Conservation (phyloP, 2,888 invertebrate species). For the Drosophila paramelanica region DNA sequence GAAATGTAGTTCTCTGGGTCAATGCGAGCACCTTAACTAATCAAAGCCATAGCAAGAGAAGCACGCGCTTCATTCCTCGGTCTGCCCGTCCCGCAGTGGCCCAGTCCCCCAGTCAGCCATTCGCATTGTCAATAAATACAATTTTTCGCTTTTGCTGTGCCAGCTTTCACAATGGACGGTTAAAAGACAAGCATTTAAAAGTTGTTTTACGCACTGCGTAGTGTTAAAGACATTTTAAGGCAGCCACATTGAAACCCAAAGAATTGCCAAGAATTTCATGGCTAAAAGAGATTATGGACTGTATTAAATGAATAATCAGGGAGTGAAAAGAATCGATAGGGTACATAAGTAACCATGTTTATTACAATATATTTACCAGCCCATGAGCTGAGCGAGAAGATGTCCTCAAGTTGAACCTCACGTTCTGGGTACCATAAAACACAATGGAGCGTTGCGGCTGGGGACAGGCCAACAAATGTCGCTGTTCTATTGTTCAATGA, state of each 20-base stretch:
- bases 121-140: conserved; percentile 56
- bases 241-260: conserved; percentile 45
- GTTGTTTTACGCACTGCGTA: conserved; percentile 47
- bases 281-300: conserved; percentile 36
- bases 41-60: conserved; percentile 52
- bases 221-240: conserved; percentile 32
- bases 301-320: conserved; percentile 56
- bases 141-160: conserved; percentile 55
- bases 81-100: conserved; percentile 11
- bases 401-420: conserved; percentile 67
- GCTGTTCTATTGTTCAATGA: conserved; percentile 72
- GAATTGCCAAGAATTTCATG: conserved; percentile 36
- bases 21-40: conserved; percentile 76
- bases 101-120: conserved; percentile 20
- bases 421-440: conserved; percentile 72
- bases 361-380: conserved; percentile 33
- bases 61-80: conserved; percentile 16
- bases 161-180: conserved; percentile 61
- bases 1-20: conserved; percentile 78
- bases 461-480: conserved; percentile 44
- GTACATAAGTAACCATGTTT: conserved; percentile 25
- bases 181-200: conserved; percentile 31
- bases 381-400: conserved; percentile 38
- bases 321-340: conserved; percentile 51
- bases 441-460: conserved; percentile 70